Percentiles rank a stretch among this genome's conserved stretches.
Conservation (phyloP, 2,797 vertebrate genomes). For the Graptemys geographica region DNA sequence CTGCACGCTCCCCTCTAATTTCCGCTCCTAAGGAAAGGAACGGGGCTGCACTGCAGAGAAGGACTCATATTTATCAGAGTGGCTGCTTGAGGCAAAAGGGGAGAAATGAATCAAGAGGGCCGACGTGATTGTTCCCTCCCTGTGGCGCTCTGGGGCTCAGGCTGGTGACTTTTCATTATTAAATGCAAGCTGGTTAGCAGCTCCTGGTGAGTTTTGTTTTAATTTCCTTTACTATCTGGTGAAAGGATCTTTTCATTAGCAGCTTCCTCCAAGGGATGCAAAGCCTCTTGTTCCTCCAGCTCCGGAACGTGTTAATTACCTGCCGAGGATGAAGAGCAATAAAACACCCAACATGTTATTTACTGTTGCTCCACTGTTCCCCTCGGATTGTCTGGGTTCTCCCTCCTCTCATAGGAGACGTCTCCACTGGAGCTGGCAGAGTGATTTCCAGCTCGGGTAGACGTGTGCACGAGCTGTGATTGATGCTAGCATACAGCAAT, state of each 20-base stretch:
- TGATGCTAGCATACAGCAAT: background rate
- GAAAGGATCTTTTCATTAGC: background rate
- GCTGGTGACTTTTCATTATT: background rate
- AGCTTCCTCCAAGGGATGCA: fast-evolving
- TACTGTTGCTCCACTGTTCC: background rate
- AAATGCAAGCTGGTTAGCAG: background rate
- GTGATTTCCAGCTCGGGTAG: background rate
- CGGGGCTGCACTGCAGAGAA: background rate
- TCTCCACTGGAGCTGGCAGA: background rate
- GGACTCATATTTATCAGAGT: background rate
- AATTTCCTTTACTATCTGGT: background rate
- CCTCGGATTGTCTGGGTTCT: background rate
- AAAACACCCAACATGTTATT: background rate
- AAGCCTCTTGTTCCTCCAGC: background rate
- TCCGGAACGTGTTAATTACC: background rate
- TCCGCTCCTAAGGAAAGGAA: background rate
- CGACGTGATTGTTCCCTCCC: background rate
- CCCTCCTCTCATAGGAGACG: background rate
- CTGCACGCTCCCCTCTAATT: background rate
- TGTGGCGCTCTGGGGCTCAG: background rate
- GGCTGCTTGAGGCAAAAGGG: background rate
- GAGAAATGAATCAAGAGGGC: background rate
- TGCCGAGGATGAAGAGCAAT: background rate
- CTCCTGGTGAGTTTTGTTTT: background rate
- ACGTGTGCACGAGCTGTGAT: background rate